A percentile compares a stretch with the other conserved stretches of the same genome.
Conservation (phyloP, 1,140 invertebrate species). For the Drosophila repletoides region DNA sequence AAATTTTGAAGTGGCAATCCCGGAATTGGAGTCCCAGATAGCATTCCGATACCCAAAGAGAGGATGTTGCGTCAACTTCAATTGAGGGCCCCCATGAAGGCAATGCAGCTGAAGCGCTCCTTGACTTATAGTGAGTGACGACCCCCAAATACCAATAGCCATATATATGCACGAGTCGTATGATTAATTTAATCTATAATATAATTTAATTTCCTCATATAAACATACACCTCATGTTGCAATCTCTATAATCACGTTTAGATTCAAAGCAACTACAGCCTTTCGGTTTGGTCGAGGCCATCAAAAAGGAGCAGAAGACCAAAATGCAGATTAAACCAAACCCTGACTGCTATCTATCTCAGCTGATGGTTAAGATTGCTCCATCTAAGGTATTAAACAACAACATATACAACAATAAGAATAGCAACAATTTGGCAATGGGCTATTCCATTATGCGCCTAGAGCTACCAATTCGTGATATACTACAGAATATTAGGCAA, state of each 20-base stretch:
- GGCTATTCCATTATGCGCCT: background rate
- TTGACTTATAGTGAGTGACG: conserved; percentile 26
- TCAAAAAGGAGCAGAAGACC: conserved; percentile 3
- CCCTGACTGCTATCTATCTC: background rate
- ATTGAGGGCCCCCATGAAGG: conserved; percentile 22
- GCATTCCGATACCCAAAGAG: background rate
- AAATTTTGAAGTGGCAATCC: conserved; percentile 32
- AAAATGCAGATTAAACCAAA: background rate
- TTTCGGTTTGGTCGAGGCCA: background rate
- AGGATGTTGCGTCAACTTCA: conserved; percentile 39
- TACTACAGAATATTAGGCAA: background rate
- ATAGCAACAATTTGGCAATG: background rate
- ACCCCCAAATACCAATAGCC: too few species aligned
- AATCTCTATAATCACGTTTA: too few species aligned
- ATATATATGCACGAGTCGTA: too few species aligned
- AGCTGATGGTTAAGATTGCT: background rate
- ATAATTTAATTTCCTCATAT: too few species aligned
- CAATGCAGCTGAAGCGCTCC: conserved; percentile 18
- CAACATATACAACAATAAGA: background rate
- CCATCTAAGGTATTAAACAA: background rate
- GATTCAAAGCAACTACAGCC: conserved; percentile 14
- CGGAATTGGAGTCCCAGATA: conserved; percentile 6
- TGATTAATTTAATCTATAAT: too few species aligned
- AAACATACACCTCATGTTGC: too few species aligned
- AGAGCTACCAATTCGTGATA: background rate